Evolutionary conservation across 1,140 invertebrate species (phyloP), one percentile per base, ranked within the genome.

Genomic region (Drosophila santomea): DNA sequence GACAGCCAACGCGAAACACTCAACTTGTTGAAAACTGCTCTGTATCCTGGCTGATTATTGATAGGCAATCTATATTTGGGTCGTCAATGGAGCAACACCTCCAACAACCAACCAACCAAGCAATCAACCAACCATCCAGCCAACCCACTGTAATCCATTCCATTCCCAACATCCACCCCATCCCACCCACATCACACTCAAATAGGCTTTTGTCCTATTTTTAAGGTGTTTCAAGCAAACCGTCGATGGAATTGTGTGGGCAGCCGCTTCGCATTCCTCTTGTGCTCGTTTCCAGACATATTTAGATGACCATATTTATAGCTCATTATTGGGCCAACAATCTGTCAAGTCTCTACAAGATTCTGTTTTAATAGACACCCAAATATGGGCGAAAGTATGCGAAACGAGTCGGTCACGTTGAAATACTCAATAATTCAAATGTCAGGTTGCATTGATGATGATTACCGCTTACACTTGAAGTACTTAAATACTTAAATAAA

Each of bases 151-250:
- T 23, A 35, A 32, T 56, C 51, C 60, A 14, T 43, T 44, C 35
- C 63, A 23, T 15, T 51, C 20, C 38, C 28, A 38, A 39, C 11
- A 39, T 3, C 38, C 25, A 32, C 32, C 47, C 62, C 47, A 32
- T 8, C 23, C 50, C 51, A 45, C 63, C 63, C 63, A 68, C 62
- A 55, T 61, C 61, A 67, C 56, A 73, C 67, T 82, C 55, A 66
- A 66, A 64, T 84, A 79, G 75, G 75, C 75, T 62, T 78, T 68
- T 82, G 80, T 83, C 63, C 80, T 83, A 83, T 83, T 83, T 82
- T 84, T 62, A 84, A 76, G 80, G 76, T 77, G 73, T 83, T 72
- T 71, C 43, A 28, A 56, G 66, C 63, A 67, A 78, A 74, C 58
- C 66, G 80, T 74, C 80, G 80, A 47, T 72, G 20, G 17, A 35